Base-by-base conservation (phyloP, 2,113 vertebrate genomes). In the Nestor notabilis region DNA sequence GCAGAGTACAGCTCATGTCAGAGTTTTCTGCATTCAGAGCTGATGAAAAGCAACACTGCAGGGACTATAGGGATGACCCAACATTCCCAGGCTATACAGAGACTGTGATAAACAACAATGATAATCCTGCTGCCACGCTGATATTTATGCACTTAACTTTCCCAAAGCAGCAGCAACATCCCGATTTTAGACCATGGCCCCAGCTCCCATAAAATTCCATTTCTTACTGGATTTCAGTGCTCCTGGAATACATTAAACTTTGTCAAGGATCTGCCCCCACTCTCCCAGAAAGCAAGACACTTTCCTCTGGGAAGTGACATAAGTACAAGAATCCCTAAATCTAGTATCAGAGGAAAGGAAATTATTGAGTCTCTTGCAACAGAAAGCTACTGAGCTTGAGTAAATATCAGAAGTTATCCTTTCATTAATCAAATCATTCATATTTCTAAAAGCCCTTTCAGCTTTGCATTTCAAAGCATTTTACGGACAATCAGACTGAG, bases 231-330 rank as follows among this genome's bases (percentile, higher is more conserved):
- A 81, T 74, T 72, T 25, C 56, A 79, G 33, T 4, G 60, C 44
- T 85, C 20, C 28, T 39, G 2, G 28, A 55, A 7, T 1, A 10
- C 0, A 0, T 10, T n/a, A 39, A 53, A 35, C 15, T 82, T 28
- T 4, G 33, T 10, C 35, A 28, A 15, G n/a, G 31, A 74, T 41
- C 17, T 69, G 5, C 2, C 5, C 44, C 44, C 29, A 28, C 7
- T n/a, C 37, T 16, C 52, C n/a, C 21, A 61, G 14, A 16, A 77
- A 75, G 3, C 1, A 9, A 87, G 29, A 41, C 27, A 10, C 10
- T 24, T 60, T 9, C 39, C 76, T 39, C 58, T 28, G 24, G 37
- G 3, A 85, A 76, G 10, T 24, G 24, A 72, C 27, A 13, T 27
- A 41, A 71, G 17, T 4, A 35, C 21, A 52, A 50, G 31, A 79